Evolutionary conservation across 2,113 vertebrate species (phyloP).

Genomic region (Oceanodroma tethys): DNA sequence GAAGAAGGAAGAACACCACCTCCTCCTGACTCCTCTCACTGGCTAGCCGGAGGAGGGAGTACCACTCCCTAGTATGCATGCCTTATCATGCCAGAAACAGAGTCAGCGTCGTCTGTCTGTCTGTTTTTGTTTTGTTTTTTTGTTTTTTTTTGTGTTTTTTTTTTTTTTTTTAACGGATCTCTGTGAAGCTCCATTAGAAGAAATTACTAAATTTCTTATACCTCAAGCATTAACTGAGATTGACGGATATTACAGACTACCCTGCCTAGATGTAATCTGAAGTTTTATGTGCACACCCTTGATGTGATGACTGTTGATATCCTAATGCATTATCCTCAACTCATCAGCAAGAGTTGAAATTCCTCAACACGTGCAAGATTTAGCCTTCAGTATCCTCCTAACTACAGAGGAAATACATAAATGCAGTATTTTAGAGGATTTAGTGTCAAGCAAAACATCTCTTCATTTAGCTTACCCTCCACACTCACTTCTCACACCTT

Average conservation of each 20-base stretch:
- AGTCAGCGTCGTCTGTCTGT: not conserved
- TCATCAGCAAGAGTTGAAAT: not conserved
- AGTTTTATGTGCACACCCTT: not conserved
- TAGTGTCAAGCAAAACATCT: not conserved
- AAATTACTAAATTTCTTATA: not conserved
- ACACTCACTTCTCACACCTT: rapidly evolving
- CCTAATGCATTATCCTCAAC: not conserved
- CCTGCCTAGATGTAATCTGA: not conserved
- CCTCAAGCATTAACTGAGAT: not conserved
- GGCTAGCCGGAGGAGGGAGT: not conserved
- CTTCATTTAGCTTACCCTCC: not conserved
- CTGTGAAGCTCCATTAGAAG: not conserved
- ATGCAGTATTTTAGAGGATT: not conserved
- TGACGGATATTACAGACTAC: not conserved
- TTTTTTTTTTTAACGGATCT: not conserved
- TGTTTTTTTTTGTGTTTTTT: not conserved
- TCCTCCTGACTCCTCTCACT: not conserved
- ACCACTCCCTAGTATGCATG: not conserved
- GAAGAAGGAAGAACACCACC: not conserved
- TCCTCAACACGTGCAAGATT: not conserved
- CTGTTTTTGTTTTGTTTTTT: too few relatives aligned
- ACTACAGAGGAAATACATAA: not conserved
- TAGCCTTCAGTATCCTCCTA: not conserved
- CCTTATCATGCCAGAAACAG: not conserved
- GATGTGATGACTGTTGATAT: not conserved